Percentiles rank a stretch among this genome's conserved stretches.
Conservation (phyloP, 2,113 vertebrate genomes). For the Nothoprocta pentlandii region DNA sequence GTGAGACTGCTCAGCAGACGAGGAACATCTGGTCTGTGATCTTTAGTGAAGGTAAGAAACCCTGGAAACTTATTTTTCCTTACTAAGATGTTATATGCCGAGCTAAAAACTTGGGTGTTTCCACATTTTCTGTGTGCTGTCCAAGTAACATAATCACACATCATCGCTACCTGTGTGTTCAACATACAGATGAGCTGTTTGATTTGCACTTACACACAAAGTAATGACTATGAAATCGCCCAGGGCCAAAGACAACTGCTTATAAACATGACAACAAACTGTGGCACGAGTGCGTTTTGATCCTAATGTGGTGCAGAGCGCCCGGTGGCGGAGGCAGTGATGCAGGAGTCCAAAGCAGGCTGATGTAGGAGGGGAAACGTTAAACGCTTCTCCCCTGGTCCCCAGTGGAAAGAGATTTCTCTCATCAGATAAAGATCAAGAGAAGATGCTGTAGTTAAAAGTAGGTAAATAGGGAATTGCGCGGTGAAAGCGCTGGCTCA, state of each 20-base stretch:
- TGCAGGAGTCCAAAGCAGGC: neutral
- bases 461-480: conserved; percentile 45
- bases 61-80: neutral
- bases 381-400: conserved; percentile 42
- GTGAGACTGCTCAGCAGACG: neutral
- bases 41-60: neutral
- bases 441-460: conserved; percentile 49
- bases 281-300: neutral
- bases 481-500: neutral
- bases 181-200: neutral
- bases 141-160: neutral
- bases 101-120: neutral
- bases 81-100: neutral
- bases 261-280: neutral
- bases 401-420: neutral
- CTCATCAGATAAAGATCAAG: conserved; percentile 46
- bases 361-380: neutral
- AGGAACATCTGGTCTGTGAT: fast-evolving
- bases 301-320: neutral
- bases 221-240: neutral
- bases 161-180: neutral
- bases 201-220: neutral
- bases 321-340: neutral
- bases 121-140: neutral
- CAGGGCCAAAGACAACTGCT: neutral